Conservation (phyloP, 2,797 vertebrate genomes). For the Anguilla obscura region DNA sequence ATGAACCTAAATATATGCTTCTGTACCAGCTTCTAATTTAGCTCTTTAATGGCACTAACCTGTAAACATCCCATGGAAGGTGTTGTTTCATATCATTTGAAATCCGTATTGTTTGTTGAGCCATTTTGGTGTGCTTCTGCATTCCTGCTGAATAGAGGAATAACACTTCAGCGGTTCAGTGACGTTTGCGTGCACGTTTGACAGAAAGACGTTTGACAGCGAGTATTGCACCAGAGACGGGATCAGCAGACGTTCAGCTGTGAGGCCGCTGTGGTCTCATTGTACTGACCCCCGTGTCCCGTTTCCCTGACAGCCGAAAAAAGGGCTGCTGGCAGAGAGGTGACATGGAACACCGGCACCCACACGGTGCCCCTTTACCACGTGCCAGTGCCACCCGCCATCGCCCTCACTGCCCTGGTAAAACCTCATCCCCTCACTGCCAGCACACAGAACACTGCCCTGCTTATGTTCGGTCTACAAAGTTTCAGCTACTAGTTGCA, state of each 20-base stretch:
- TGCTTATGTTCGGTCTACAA: background rate
- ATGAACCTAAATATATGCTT: background rate
- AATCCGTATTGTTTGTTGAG: background rate
- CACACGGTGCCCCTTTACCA: slow-evolving; percentile 48
- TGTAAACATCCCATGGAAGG: background rate
- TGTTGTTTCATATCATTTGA: background rate
- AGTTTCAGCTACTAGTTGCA: background rate
- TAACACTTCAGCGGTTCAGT: background rate
- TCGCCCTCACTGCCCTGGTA: slow-evolving; percentile 44
- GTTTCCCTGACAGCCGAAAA: slow-evolving; percentile 2
- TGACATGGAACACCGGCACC: slow-evolving; percentile 52
- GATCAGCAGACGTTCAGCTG: background rate
- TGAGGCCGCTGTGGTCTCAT: background rate
- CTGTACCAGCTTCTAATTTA: background rate
- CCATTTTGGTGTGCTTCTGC: background rate
- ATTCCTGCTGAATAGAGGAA: background rate
- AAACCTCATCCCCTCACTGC: background rate
- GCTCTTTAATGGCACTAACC: background rate
- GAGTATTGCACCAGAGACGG: background rate
- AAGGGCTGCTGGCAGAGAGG: background rate
- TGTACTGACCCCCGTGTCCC: background rate
- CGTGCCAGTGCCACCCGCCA: slow-evolving; percentile 46
- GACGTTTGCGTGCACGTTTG: too few species aligned
- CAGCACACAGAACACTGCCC: background rate
- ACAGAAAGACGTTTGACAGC: background rate